Evolutionary conservation across 2,888 invertebrate species (phyloP).

Genomic region (Encarsia formosa): DNA sequence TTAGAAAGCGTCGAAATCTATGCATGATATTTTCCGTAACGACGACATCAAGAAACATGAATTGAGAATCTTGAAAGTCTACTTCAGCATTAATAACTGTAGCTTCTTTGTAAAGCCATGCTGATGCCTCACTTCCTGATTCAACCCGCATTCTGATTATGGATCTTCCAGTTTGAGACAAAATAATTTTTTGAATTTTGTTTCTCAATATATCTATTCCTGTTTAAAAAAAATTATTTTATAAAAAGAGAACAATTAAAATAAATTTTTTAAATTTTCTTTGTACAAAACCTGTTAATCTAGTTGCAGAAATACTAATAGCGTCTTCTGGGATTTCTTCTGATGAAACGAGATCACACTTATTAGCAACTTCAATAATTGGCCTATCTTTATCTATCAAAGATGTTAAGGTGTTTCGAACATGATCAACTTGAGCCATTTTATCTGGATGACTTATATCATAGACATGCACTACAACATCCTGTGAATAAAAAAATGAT

Average conservation of each 20-base stretch:
- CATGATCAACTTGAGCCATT: slow-evolving; percentile 65
- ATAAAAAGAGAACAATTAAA: background rate
- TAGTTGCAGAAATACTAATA: slow-evolving; percentile 54
- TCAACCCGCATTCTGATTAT: slow-evolving; percentile 57
- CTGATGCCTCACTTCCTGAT: slow-evolving; percentile 57
- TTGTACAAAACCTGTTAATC: too few species aligned
- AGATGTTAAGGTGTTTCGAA: slow-evolving; percentile 60
- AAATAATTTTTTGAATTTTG: slow-evolving; percentile 53
- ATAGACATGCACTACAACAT: slow-evolving; percentile 73
- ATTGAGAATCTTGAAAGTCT: slow-evolving; percentile 55
- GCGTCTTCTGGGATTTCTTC: slow-evolving; percentile 35
- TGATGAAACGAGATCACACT: slow-evolving; percentile 59
- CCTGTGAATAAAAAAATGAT: slow-evolving; percentile 53
- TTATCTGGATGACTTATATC: slow-evolving; percentile 74
- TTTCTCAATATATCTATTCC: slow-evolving; percentile 52
- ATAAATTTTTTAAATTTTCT: too few species aligned
- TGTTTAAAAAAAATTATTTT: slow-evolving; percentile 20
- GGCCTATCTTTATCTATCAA: slow-evolving; percentile 53
- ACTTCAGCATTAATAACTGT: slow-evolving; percentile 55
- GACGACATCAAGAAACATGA: slow-evolving; percentile 57
- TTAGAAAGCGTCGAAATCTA: slow-evolving; percentile 54
- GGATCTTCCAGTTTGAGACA: slow-evolving; percentile 55
- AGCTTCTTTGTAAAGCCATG: slow-evolving; percentile 65
- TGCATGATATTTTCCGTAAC: slow-evolving; percentile 56
- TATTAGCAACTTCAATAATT: slow-evolving; percentile 69